Evolutionary conservation across 2,113 vertebrate genomes (phyloP).

Genomic region (Aplodontia rufa): DNA sequence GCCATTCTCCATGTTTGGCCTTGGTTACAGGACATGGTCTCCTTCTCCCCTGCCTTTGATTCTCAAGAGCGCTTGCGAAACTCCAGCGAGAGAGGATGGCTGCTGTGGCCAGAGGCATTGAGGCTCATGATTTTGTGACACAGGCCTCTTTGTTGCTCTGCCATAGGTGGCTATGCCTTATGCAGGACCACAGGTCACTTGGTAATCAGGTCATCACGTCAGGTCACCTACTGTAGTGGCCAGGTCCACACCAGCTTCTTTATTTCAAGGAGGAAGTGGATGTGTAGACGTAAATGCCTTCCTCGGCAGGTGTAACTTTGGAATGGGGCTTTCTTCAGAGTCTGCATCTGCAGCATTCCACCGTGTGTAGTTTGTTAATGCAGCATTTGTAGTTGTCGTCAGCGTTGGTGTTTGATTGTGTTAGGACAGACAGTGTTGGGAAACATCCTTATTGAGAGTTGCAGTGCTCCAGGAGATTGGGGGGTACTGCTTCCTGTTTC

Average conservation of each 20-base stretch:
- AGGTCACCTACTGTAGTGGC: accelerated
- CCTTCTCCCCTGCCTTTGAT: background rate
- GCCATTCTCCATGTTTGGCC: background rate
- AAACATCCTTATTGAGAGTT: background rate
- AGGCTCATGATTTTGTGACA: background rate
- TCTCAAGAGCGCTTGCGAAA: background rate
- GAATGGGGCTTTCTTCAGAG: background rate
- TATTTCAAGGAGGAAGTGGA: background rate
- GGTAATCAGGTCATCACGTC: accelerated
- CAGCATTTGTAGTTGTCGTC: background rate
- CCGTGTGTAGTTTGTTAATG: background rate
- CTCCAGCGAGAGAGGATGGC: accelerated
- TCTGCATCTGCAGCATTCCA: background rate
- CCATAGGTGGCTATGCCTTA: accelerated
- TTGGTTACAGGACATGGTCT: background rate
- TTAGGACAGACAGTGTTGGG: background rate
- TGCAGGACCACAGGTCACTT: background rate
- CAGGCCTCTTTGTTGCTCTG: background rate
- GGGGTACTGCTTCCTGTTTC: background rate
- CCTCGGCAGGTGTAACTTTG: too few relatives aligned
- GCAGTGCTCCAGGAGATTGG: background rate
- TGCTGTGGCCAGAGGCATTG: accelerated
- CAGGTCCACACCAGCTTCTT: background rate
- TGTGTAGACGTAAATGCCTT: background rate
- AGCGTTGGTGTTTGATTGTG: background rate